Evolutionary conservation across 2,797 vertebrate species (phyloP), one percentile per base, ranked within the genome.

Genomic region (Leptatherina wallacei): DNA sequence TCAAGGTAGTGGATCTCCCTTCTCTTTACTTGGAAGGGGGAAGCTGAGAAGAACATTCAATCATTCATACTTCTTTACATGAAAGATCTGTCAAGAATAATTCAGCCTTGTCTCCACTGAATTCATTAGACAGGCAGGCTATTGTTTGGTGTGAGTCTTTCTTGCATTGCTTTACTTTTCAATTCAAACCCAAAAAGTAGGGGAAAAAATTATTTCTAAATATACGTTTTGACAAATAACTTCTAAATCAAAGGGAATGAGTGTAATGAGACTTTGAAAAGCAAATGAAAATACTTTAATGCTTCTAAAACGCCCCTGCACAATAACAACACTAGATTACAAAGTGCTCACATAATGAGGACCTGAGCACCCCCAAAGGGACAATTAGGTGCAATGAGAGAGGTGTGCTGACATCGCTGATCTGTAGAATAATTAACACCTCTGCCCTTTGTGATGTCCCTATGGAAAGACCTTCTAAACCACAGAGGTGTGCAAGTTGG

Each of bases 351-450:
- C 83, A 84, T 92, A 88, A 92, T 91, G 89, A 92, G 89, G 78
- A 87, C 83, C 85, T 85, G 86, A 90, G 85, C 58, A 77, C 85
- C 81, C 85, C 86, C 90, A 84, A 72, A 91, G 91, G 90, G 90
- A 91, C 91, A 91, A 93, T 94, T 94, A 93, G 87, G 81, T 84
- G 83, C 90, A 91, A 94, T 93, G 90, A 92, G 88, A 91, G 86
- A 77, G 74, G 89, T 95, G 82, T 92, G 94, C 94, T 94, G 94
- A 95, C 85, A 88, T 78, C 0, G 91, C 89, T 83, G 85, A 92
- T 91, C 87, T 88, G 88, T 84, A 76, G 90, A 92, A 89, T 94
- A 94, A 95, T 95, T 94, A 95, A 92, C 91, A 94, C 90, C 87
- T 82, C 89, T 91, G 91, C 90, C 92, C 91, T 93, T 90, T 76